Conservation (phyloP, 2,888 invertebrate genomes). For the Nysson spinosus region DNA sequence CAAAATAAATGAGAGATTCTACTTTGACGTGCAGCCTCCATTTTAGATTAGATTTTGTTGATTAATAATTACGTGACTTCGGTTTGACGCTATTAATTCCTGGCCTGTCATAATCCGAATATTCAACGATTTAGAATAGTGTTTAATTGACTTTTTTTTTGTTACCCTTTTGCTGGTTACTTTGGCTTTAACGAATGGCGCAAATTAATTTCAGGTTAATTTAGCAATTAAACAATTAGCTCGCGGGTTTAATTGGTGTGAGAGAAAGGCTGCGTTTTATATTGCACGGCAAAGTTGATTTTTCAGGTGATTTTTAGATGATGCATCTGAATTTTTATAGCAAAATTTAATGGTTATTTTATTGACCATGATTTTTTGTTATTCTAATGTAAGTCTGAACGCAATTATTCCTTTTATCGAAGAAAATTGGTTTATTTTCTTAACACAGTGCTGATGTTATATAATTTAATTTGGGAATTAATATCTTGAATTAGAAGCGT, state of each 20-base stretch:
- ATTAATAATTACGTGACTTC: conserved; percentile 13
- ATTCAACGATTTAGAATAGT: too few species aligned
- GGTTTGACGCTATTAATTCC: conserved; percentile 34
- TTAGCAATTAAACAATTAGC: too few species aligned
- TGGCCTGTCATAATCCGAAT: neutral
- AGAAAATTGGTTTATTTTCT: too few species aligned
- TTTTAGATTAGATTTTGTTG: too few species aligned
- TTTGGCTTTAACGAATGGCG: conserved; percentile 13
- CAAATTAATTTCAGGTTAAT: conserved; percentile 10
- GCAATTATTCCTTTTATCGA: too few species aligned
- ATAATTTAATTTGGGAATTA: too few species aligned
- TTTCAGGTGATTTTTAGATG: neutral
- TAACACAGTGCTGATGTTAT: too few species aligned
- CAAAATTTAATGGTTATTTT: neutral
- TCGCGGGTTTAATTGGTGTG: conserved; percentile 13
- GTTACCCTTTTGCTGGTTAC: conserved; percentile 5
- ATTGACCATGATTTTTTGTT: neutral
- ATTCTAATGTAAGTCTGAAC: too few species aligned
- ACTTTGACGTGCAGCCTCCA: conserved; percentile 22
- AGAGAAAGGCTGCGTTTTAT: neutral
- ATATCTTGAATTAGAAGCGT: too few species aligned
- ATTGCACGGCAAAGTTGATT: conserved; percentile 3
- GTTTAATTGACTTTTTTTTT: neutral
- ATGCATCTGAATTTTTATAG: neutral
- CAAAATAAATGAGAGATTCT: conserved; percentile 64